Percentiles rank a stretch among this genome's conserved stretches.
These are phyloP conservation scores for Paracentrotus lividus DNA, from an alignment of 53 echinoderm and acorn worm species.

Conservation along the genomic window DNA sequence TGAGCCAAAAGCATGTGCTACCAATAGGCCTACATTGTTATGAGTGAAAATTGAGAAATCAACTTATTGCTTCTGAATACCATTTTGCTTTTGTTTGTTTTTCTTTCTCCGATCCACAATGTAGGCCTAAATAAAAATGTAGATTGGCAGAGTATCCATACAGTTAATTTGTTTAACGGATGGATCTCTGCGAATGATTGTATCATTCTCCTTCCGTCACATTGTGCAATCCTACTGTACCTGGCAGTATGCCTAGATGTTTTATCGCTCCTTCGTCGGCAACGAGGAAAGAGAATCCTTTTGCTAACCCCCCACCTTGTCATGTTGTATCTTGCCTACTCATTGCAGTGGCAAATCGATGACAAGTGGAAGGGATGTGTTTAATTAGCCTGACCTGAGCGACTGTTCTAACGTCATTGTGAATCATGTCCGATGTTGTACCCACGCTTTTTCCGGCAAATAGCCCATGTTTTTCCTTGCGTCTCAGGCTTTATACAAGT, in stretches of 20 bases:
- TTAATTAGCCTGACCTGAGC: constrained; percentile 68
- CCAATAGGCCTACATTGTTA: background rate
- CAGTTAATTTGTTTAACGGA: background rate
- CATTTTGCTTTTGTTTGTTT: too few species aligned
- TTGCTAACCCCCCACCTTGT: background rate
- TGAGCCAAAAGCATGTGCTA: too few species aligned
- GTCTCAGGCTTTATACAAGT: background rate
- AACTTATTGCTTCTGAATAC: too few species aligned
- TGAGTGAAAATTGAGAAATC: too few species aligned
- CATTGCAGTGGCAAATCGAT: constrained; percentile 55
- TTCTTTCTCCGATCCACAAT: background rate
- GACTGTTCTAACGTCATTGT: constrained; percentile 62
- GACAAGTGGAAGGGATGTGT: constrained; percentile 68
- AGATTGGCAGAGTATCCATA: background rate
- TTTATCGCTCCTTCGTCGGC: background rate
- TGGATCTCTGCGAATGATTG: background rate
- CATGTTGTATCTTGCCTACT: background rate
- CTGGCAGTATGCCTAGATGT: background rate
- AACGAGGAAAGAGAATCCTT: background rate
- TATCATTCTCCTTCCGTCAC: background rate
- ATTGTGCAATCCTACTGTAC: background rate
- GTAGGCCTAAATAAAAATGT: background rate
- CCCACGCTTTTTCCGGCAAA: constrained; percentile 44
- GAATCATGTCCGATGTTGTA: constrained; percentile 62
- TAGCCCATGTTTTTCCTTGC: background rate